Conservation (phyloP, 2,797 vertebrate species). For the Eulemur albifrons region DNA sequence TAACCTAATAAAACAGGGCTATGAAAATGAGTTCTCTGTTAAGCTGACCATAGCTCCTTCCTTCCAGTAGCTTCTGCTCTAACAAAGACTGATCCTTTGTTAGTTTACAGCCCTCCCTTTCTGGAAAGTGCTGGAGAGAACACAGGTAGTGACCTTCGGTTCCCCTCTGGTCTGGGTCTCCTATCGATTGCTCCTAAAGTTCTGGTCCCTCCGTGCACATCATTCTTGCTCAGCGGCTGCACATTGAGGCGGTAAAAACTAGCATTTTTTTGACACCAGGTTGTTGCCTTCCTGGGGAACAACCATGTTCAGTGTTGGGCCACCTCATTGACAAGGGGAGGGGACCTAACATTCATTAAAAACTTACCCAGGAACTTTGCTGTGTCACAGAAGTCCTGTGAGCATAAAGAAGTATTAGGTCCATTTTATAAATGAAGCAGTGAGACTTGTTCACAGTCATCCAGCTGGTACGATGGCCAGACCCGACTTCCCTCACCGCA, state of each 20-base stretch:
- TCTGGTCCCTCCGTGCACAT: neutral
- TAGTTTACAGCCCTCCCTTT: neutral
- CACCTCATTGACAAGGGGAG: neutral
- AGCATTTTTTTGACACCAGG: neutral
- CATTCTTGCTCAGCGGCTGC: neutral
- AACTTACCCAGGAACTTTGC: neutral
- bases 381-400: neutral
- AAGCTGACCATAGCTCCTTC: neutral
- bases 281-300: neutral
- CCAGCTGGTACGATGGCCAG: neutral
- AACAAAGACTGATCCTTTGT: neutral
- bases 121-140: neutral
- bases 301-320: neutral
- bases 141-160: neutral
- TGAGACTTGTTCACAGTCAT: neutral
- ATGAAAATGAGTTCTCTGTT: neutral
- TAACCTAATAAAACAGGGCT: neutral
- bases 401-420: neutral
- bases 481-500: neutral
- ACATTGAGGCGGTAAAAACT: neutral
- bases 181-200: neutral
- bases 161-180: neutral
- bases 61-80: neutral
- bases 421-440: neutral
- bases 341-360: neutral